Evolutionary conservation across 2,797 vertebrate genomes (phyloP).

Genomic region (Potorous gilbertii): DNA sequence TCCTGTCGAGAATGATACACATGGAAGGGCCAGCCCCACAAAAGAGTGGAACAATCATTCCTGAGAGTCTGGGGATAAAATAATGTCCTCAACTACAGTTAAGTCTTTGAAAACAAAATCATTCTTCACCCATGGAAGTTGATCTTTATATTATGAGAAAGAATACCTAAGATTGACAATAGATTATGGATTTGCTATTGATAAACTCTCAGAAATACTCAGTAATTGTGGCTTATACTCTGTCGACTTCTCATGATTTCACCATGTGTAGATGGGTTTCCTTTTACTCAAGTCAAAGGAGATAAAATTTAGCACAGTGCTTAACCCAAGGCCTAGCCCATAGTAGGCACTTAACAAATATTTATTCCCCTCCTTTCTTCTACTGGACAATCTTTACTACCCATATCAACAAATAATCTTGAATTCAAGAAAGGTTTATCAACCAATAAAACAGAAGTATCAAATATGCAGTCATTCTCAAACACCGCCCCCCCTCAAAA

Average conservation of each 20-base stretch:
- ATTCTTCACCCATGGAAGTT: background rate
- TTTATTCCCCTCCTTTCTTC: background rate
- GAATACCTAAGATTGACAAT: constrained; percentile 23
- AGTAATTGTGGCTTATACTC: constrained; percentile 21
- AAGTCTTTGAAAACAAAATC: constrained; percentile 39
- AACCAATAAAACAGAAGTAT: background rate
- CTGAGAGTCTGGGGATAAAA: constrained; percentile 55
- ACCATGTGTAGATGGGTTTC: background rate
- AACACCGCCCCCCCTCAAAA: background rate
- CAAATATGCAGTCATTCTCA: background rate
- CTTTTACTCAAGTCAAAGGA: background rate
- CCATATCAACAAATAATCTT: background rate
- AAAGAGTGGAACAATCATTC: constrained; percentile 61
- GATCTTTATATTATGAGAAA: background rate
- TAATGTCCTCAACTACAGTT: constrained; percentile 11
- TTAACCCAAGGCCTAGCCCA: background rate
- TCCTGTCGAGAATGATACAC: constrained; percentile 66
- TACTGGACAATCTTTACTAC: background rate
- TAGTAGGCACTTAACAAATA: no score
- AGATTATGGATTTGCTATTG: constrained; percentile 47
- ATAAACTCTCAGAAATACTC: constrained; percentile 11
- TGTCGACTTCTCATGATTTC: constrained; percentile 43
- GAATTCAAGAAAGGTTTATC: background rate
- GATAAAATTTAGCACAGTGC: background rate
- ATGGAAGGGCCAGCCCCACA: constrained; percentile 47